phyloP scores from a whole-genome alignment of 2,113 vertebrate species.

The Callithrix jacchus region DNA sequence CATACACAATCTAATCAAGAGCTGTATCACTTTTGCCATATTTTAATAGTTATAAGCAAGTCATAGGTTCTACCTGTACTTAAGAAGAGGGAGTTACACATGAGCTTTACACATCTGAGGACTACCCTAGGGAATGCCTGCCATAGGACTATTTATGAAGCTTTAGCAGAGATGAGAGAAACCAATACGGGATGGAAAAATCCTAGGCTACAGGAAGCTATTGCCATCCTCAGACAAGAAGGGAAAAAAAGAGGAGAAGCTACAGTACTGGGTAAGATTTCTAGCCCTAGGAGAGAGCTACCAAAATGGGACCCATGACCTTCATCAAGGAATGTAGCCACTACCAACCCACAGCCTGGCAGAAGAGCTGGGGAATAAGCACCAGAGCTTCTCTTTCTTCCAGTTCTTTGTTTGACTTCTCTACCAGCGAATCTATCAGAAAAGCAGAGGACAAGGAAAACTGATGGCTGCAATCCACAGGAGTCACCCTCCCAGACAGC shows the following conservation, averaged over 20 bases:
- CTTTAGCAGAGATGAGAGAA: not conserved
- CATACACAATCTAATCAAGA: not conserved
- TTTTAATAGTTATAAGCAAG: not conserved
- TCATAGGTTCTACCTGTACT: not conserved
- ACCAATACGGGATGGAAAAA: not conserved
- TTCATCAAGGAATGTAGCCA: not conserved
- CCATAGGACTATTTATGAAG: not conserved
- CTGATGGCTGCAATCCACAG: not conserved
- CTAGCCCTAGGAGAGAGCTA: rapidly evolving
- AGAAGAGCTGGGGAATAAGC: rapidly evolving
- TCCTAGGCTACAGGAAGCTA: not conserved
- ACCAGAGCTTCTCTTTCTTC: not conserved
- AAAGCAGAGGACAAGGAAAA: not conserved
- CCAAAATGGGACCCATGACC: rapidly evolving
- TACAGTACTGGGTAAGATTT: not conserved
- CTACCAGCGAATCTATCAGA: not conserved
- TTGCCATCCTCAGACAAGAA: not conserved
- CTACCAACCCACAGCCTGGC: rapidly evolving
- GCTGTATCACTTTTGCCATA: not conserved
- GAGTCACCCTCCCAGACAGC: not conserved
- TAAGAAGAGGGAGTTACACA: not conserved
- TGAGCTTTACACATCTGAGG: too few relatives aligned
- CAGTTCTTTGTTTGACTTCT: not conserved
- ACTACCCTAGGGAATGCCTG: not conserved
- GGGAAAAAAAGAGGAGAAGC: not conserved